These are phyloP conservation scores for Diloba caeruleocephala DNA, from an alignment of 2,888 invertebrate species.

Conservation along the genomic window DNA sequence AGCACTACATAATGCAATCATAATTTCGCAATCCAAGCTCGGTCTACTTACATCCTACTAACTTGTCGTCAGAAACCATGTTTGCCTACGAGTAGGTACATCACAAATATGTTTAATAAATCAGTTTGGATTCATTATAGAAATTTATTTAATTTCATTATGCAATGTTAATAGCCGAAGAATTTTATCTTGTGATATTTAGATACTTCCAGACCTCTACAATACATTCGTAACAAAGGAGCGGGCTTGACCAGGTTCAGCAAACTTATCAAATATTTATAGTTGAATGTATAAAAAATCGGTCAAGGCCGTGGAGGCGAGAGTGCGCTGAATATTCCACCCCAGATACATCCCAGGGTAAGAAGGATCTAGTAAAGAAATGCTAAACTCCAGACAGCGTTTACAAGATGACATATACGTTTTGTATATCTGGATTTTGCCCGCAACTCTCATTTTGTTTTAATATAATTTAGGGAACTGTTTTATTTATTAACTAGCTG, in stretches of 20 bases:
- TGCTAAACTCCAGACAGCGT: constrained; percentile 35
- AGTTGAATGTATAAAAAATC: constrained; percentile 44
- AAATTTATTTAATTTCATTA: constrained; percentile 1
- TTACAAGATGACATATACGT: constrained; percentile 6
- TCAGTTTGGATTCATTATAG: not conserved
- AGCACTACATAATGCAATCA: no score
- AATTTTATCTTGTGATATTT: not conserved
- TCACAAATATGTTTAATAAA: no score
- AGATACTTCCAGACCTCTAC: constrained; percentile 3
- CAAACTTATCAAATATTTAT: constrained; percentile 53
- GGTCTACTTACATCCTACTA: no score
- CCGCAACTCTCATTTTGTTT: constrained; percentile 6
- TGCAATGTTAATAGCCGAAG: not conserved
- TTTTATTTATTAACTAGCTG: not conserved
- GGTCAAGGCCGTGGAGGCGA: constrained; percentile 54
- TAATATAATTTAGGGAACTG: not conserved
- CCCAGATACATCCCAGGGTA: constrained; percentile 25
- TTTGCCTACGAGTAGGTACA: no score
- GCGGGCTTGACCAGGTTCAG: constrained; percentile 33
- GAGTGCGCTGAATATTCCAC: constrained; percentile 29
- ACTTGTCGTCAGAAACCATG: no score
- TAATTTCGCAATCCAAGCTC: no score
- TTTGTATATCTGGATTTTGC: constrained; percentile 10
- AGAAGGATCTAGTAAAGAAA: constrained; percentile 37
- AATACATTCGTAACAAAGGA: constrained; percentile 23